Base-by-base conservation (phyloP, 2,888 invertebrate genomes). In the Rhimphoctona megacephalus region DNA sequence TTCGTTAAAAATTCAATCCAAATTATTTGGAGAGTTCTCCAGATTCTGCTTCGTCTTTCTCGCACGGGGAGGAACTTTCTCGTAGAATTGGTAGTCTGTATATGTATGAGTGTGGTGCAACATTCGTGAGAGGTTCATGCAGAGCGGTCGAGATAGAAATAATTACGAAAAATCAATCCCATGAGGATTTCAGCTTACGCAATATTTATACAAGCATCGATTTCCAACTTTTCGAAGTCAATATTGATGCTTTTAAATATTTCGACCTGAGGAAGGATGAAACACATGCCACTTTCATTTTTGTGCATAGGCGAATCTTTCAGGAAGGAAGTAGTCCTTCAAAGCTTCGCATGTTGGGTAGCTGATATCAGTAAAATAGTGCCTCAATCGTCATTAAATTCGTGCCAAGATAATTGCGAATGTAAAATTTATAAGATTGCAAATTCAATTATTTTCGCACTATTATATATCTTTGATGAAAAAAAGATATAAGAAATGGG, bases 1-100 rank as follows among this genome's bases (percentile, higher is more conserved):
- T 61, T 79, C 79, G 78, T 85, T 83, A 80, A 85, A 74, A 85
- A 83, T 79, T 82, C n/a, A 83, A 83, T 82, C 64, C 67, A 83
- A 74, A 83, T 85, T 85, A 79, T 85, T 83, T 74, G 25, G 70
- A 80, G 74, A 61, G 61, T 76, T 83, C 69, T 73, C 14, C 61
- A 76, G 43, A n/a, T 64, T 76, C 74, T 69, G 36, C 52, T 25
- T 64, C 30, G 36, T 69, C 52, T 49, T 52, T 80, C 74, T 85
- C 61, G 64, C 49, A 69, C 57, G 46, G 9, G 6, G 11, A 17
- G n/a, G 19, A 22, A 54, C 46, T 82, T 30, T 66, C n/a, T 43
- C 69, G 61, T 49, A n/a, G 7, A 76, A 39, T 67, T 14, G 36
- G 39, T 52, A 25, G 69, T 14, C 22, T 46, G 33, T 36, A 77